Conservation (phyloP, 2,888 invertebrate species). For the Tiphia femorata region DNA sequence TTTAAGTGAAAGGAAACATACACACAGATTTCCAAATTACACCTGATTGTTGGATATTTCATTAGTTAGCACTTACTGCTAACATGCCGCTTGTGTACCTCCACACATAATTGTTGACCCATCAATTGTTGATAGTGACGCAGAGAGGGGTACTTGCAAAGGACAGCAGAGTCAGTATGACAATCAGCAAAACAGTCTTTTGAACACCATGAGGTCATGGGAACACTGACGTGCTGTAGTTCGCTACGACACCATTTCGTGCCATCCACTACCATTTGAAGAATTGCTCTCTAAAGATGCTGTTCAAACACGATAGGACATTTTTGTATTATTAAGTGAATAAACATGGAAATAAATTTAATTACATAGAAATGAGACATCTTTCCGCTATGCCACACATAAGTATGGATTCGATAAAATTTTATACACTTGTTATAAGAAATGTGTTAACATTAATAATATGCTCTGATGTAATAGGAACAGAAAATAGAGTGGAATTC, state of each 20-base stretch:
- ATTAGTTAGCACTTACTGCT: constrained; percentile 43
- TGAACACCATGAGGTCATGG: constrained; percentile 68
- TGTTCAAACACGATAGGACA: constrained; percentile 24
- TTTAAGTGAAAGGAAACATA: constrained; percentile 30
- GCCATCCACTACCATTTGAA: constrained; percentile 72
- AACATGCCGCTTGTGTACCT: constrained; percentile 40
- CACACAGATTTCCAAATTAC: constrained; percentile 34
- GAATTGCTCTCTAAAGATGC: constrained; percentile 69
- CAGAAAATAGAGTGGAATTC: too few relatives aligned
- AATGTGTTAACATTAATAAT: background rate
- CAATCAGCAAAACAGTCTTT: constrained; percentile 68
- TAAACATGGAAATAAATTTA: background rate
- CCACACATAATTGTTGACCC: constrained; percentile 29
- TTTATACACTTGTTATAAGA: too few relatives aligned
- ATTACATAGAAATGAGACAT: too few relatives aligned
- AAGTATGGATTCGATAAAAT: too few relatives aligned
- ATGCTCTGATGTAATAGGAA: too few relatives aligned
- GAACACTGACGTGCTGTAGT: constrained; percentile 63
- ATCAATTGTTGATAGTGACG: constrained; percentile 41
- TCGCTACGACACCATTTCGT: constrained; percentile 74
- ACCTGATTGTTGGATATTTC: constrained; percentile 32
- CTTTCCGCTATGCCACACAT: too few relatives aligned
- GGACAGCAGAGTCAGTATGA: constrained; percentile 60
- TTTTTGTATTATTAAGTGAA: background rate
- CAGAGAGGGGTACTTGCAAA: constrained; percentile 45